A percentile compares a stretch with the other conserved stretches of the same genome.
phyloP scores from a whole-genome alignment of 2,888 invertebrate species.

The Lottia gigantea region DNA sequence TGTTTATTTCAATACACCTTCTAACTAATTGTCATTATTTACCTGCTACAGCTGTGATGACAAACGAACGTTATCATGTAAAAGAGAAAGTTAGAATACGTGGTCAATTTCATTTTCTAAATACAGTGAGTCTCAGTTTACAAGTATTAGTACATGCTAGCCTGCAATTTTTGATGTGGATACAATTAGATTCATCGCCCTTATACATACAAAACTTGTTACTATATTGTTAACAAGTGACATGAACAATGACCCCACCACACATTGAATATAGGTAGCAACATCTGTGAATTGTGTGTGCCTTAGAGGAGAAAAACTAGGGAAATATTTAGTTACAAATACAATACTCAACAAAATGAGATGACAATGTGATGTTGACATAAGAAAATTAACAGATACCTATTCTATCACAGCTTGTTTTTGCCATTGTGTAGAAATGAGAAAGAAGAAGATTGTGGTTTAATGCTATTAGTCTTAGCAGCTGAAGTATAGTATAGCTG shows the following conservation, averaged over 20 bases:
- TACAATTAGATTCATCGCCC: background rate
- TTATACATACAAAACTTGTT: constrained; percentile 19
- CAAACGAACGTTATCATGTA: constrained; percentile 1
- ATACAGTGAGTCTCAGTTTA: background rate
- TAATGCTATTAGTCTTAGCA: no score
- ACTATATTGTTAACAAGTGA: constrained; percentile 16
- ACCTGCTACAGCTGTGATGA: constrained; percentile 4
- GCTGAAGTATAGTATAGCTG: no score
- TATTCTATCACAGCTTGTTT: background rate
- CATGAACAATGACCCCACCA: constrained; percentile 9
- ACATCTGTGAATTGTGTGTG: constrained; percentile 20
- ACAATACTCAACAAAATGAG: constrained; percentile 19
- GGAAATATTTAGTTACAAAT: constrained; percentile 23
- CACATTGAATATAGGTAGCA: constrained; percentile 6
- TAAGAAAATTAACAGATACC: constrained; percentile 22
- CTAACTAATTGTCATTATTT: background rate
- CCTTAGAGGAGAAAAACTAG: background rate
- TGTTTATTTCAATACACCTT: constrained; percentile 8
- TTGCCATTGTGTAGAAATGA: constrained; percentile 9
- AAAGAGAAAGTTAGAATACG: constrained; percentile 4
- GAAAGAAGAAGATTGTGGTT: background rate
- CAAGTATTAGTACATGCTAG: constrained; percentile 7
- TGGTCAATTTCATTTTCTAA: constrained; percentile 6
- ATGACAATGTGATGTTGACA: constrained; percentile 23
- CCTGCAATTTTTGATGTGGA: constrained; percentile 9